These are phyloP conservation scores for Phrynocephalus vlangalii DNA, from an alignment of 2,797 vertebrate genomes.

Conservation along the genomic window DNA sequence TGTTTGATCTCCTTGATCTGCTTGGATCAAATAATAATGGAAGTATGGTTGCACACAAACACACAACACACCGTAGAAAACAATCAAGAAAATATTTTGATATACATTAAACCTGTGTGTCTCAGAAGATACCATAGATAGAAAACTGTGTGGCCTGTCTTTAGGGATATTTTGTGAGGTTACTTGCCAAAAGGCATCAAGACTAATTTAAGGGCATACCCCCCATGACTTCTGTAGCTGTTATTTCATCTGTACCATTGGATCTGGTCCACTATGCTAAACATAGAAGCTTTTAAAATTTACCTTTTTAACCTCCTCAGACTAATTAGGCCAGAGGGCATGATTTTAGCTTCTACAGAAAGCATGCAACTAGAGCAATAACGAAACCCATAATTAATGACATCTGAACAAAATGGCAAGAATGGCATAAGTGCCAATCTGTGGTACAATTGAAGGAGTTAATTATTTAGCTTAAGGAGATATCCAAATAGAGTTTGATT, in stretches of 20 bases:
- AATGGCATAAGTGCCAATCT: conserved; percentile 64
- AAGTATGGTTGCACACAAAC: not conserved
- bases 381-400: conserved; percentile 61
- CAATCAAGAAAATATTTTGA: not conserved
- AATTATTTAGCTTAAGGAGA: conserved; percentile 56
- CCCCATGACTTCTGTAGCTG: conserved; percentile 42
- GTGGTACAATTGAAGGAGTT: conserved; percentile 52
- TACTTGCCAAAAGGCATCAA: conserved; percentile 31
- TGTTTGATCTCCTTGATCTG: too few species aligned
- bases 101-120: not conserved
- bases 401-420: conserved; percentile 58
- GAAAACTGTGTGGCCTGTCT: conserved; percentile 9
- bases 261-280: conserved; percentile 54
- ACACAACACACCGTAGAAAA: not conserved
- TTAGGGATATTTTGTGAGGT: conserved; percentile 35
- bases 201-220: conserved; percentile 51
- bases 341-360: conserved; percentile 65
- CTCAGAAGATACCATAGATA: not conserved
- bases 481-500: conserved; percentile 39
- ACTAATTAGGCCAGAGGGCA: conserved; percentile 69
- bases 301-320: conserved; percentile 73
- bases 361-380: conserved; percentile 60
- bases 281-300: conserved; percentile 57
- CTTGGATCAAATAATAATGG: not conserved
- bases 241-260: conserved; percentile 53